Evolutionary conservation across 2,888 invertebrate genomes (phyloP).

Genomic region (Cerastoderma edule): DNA sequence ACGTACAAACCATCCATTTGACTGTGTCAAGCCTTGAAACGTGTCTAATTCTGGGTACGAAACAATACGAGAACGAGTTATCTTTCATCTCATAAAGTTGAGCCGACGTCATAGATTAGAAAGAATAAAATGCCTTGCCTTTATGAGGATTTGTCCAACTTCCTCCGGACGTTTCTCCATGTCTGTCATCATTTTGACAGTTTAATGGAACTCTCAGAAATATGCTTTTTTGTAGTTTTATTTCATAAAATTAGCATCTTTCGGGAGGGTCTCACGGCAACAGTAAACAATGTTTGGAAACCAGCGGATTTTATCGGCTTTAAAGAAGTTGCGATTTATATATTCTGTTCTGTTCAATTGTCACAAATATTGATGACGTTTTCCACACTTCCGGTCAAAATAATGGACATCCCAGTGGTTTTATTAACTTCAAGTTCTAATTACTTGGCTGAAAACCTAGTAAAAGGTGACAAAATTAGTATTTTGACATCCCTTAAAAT

Average conservation of each 20-base stretch:
- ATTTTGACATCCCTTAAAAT: too few relatives aligned
- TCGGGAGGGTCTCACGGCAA: slow-evolving; percentile 59
- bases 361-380: not conserved
- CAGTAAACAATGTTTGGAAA: slow-evolving; percentile 58
- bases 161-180: slow-evolving; percentile 77
- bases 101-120: not conserved
- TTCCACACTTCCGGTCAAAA: slow-evolving; percentile 61
- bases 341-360: too few relatives aligned
- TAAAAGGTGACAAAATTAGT: slow-evolving; percentile 61
- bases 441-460: slow-evolving; percentile 61
- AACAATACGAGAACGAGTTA: not conserved
- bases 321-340: slow-evolving; percentile 18
- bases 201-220: not conserved
- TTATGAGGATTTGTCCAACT: slow-evolving; percentile 81
- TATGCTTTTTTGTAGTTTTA: not conserved
- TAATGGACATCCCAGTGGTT: slow-evolving; percentile 74
- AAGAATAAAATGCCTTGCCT: slow-evolving; percentile 63
- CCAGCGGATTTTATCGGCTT: slow-evolving; percentile 12
- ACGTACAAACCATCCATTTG: too few relatives aligned
- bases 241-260: slow-evolving; percentile 7
- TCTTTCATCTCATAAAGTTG: not conserved
- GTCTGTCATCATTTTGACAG: slow-evolving; percentile 71
- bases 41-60: not conserved
- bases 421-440: slow-evolving; percentile 72
- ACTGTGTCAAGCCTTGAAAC: too few relatives aligned